Base-by-base conservation (phyloP, 2,888 invertebrate genomes). In the Neoitamus cyanurus region DNA sequence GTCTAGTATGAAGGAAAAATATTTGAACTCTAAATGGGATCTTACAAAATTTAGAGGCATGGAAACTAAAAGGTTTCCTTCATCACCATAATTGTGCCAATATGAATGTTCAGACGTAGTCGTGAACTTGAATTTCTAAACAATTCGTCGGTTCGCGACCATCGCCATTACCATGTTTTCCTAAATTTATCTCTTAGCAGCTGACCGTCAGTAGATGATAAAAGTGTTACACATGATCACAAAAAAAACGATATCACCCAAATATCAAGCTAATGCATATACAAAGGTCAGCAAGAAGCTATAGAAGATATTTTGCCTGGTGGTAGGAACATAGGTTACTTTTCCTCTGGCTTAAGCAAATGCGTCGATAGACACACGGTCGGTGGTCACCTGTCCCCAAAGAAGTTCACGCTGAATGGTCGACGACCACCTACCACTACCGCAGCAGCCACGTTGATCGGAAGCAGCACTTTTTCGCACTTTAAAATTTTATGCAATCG, bases 401-500 rank as follows among this genome's bases (percentile, higher is more conserved):
- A 77, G 46, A 77, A 77, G 77, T 77, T 77, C 77, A 77, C 7
- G 46, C n/a, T 7, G 42, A 42, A 20, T 46, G 28, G 37, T 28
- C 46, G 13, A n/a, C 68, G 15, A 46, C n/a, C 80, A 20, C n/a
- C n/a, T 15, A 80, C 58, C 80, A 80, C 48, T 28, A 80, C 34
- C 58, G 15, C 9, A 34, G 68, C 36, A 42, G 42, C 28, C 31
- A 31, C 11, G 28, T 20, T 58, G 58, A 58, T 58, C 58, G 58
- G 58, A 20, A 58, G 58, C 58, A 58, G 58, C 58, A 80, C 58
- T 80, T 80, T 42, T 80, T 80, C 48, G 80, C 80, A 80, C 90
- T 90, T 90, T 91, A 89, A 91, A 90, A 90, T 89, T 90, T 89
- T 89, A 88, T 89, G 89, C 90, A 89, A 89, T 89, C 89, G 88